These are phyloP conservation scores for Tridacna gigas DNA, from an alignment of 2,888 invertebrate genomes.

Conservation along the genomic window DNA sequence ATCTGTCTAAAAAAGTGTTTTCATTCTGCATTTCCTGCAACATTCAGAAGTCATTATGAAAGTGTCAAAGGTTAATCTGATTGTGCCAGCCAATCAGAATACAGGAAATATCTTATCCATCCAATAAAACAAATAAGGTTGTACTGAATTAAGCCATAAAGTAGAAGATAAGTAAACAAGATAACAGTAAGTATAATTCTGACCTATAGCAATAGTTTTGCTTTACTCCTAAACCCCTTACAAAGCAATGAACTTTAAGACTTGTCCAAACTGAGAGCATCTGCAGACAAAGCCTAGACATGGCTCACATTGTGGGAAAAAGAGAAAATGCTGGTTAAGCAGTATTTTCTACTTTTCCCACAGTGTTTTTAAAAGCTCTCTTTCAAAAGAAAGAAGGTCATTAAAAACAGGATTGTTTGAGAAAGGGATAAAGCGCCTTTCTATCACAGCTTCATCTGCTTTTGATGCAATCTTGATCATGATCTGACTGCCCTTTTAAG, in stretches of 20 bases:
- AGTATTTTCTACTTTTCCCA: not conserved
- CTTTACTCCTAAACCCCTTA: too few relatives aligned
- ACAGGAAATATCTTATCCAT: constrained; percentile 23
- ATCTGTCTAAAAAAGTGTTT: not conserved
- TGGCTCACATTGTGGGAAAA: not conserved
- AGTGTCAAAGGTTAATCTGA: constrained; percentile 27
- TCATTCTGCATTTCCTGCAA: not conserved
- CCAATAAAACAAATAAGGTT: constrained; percentile 25
- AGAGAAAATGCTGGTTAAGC: not conserved
- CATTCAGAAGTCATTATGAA: constrained; percentile 16
- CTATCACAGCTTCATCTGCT: too few relatives aligned
- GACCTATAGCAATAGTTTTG: not conserved
- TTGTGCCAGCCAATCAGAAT: constrained; percentile 13
- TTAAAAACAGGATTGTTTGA: too few relatives aligned
- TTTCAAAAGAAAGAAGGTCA: too few relatives aligned
- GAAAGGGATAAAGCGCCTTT: too few relatives aligned
- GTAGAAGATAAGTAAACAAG: constrained; percentile 19
- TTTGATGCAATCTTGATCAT: too few relatives aligned
- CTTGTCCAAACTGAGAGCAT: too few relatives aligned
- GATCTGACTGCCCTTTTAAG: too few relatives aligned
- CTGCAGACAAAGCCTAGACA: too few relatives aligned
- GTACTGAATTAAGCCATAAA: constrained; percentile 17
- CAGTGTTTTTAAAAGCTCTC: not conserved
- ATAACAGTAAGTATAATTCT: constrained; percentile 12
- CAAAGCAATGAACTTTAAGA: too few relatives aligned